phyloP scores from a whole-genome alignment of 2,113 vertebrate species.

The mouse (Mus musculus) region DNA sequence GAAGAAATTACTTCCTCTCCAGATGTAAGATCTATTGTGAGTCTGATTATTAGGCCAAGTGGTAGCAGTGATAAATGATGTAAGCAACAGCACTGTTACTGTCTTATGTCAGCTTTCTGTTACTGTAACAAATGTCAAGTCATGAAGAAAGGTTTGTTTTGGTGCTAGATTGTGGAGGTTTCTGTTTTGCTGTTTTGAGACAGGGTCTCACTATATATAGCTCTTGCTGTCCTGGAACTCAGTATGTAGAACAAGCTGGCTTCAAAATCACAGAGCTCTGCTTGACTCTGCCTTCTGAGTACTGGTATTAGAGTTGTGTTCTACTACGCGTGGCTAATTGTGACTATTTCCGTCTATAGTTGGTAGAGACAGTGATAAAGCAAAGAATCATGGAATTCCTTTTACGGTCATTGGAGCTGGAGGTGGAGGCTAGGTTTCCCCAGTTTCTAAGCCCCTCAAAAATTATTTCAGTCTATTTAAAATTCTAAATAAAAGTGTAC shows the following conservation, averaged over 20 bases:
- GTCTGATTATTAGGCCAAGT: neutral
- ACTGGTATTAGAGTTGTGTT: neutral
- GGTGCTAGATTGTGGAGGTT: neutral
- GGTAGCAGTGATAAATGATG: neutral
- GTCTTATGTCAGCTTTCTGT: neutral
- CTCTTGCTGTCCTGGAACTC: neutral
- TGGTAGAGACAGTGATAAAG: neutral
- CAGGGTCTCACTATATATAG: neutral
- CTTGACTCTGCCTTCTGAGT: neutral
- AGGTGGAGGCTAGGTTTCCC: neutral
- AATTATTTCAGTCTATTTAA: neutral
- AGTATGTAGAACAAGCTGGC: neutral
- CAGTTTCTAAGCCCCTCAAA: neutral
- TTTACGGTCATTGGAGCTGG: neutral
- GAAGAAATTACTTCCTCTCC: neutral
- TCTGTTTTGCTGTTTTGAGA: neutral
- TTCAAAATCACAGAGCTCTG: neutral
- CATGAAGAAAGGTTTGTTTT: neutral
- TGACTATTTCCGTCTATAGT: neutral
- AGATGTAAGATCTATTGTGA: neutral
- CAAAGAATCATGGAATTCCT: neutral
- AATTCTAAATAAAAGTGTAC: neutral
- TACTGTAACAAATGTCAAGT: neutral
- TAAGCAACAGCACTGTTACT: neutral
- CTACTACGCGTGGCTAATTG: neutral